A percentile compares a stretch with the other conserved stretches of the same genome.
Conservation (phyloP, 2,797 vertebrate genomes). For the Enteromius trimaculatus region DNA sequence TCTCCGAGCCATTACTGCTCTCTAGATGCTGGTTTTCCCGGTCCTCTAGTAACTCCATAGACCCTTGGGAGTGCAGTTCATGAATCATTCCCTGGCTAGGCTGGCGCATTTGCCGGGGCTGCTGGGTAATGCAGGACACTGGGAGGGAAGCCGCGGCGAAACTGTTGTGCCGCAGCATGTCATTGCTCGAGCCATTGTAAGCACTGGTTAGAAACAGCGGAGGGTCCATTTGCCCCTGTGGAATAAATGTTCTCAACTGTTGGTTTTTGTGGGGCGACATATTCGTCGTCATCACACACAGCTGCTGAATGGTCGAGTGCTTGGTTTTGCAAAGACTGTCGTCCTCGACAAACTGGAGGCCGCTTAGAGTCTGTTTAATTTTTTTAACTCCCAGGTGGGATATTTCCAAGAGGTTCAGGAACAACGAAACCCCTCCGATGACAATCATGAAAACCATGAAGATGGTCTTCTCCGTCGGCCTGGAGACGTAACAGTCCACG, state of each 20-base stretch:
- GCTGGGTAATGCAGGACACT: slow-evolving; percentile 62
- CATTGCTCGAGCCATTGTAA: slow-evolving; percentile 65
- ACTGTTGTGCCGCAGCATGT: slow-evolving; percentile 67
- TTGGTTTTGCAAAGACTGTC: slow-evolving; percentile 76
- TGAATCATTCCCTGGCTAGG: slow-evolving; percentile 55
- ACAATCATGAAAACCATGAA: slow-evolving; percentile 96
- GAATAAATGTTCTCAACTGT: slow-evolving; percentile 75
- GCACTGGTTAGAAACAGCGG: slow-evolving; percentile 63
- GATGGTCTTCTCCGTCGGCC: slow-evolving; percentile 93
- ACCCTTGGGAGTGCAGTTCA: slow-evolving; percentile 57
- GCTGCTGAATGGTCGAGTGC: slow-evolving; percentile 74
- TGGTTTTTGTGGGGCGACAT: slow-evolving; percentile 75
- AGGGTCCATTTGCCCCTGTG: slow-evolving; percentile 71
- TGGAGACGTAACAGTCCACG: slow-evolving; percentile 94
- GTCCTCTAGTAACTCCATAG: slow-evolving; percentile 20
- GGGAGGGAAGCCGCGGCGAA: slow-evolving; percentile 64
- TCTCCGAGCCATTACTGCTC: slow-evolving; percentile 45
- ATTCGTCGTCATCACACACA: slow-evolving; percentile 73
- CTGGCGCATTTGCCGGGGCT: slow-evolving; percentile 44
- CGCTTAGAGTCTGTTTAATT: slow-evolving; percentile 82
- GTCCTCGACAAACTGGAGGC: slow-evolving; percentile 68
- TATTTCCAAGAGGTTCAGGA: slow-evolving; percentile 91
- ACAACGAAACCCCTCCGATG: slow-evolving; percentile 89
- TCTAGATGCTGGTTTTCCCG: slow-evolving; percentile 23
- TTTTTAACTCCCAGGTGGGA: slow-evolving; percentile 88